These are phyloP conservation scores for Fistularia tabacaria DNA, from an alignment of 2,797 vertebrate genomes.

Conservation along the genomic window DNA sequence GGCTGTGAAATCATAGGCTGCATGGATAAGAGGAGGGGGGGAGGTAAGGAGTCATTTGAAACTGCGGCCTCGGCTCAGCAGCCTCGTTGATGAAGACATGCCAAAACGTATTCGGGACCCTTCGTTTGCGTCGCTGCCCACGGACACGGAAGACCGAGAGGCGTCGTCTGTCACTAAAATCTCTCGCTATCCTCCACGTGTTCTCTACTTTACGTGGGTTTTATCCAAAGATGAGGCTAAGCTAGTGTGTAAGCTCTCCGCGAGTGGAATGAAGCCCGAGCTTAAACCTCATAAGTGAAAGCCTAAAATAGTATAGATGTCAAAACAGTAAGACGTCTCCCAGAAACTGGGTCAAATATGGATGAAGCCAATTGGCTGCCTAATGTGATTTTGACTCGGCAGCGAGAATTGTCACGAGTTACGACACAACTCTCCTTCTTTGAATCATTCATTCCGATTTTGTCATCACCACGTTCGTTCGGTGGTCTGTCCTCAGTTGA, in stretches of 20 bases:
- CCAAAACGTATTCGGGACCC: constrained; percentile 57
- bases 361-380: constrained; percentile 11
- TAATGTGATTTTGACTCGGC: not conserved
- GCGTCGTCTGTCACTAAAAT: constrained; percentile 61
- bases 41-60: constrained; percentile 40
- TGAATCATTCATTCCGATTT: not conserved
- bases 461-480: too few species aligned
- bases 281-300: constrained; percentile 38
- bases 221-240: constrained; percentile 63
- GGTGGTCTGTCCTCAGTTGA: too few species aligned
- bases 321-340: constrained; percentile 20
- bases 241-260: constrained; percentile 64
- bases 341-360: constrained; percentile 30
- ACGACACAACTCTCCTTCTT: not conserved
- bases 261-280: constrained; percentile 64
- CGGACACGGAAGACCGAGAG: constrained; percentile 45
- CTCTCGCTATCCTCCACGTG: constrained; percentile 34
- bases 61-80: constrained; percentile 34
- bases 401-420: not conserved
- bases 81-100: constrained; percentile 49
- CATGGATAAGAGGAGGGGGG: constrained; percentile 24
- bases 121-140: constrained; percentile 64
- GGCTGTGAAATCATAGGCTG: constrained; percentile 30
- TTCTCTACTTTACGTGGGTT: constrained; percentile 50
- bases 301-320: constrained; percentile 23